Evolutionary conservation across 1,140 invertebrate genomes (phyloP).

Genomic region (Helicoverpa armigera): DNA sequence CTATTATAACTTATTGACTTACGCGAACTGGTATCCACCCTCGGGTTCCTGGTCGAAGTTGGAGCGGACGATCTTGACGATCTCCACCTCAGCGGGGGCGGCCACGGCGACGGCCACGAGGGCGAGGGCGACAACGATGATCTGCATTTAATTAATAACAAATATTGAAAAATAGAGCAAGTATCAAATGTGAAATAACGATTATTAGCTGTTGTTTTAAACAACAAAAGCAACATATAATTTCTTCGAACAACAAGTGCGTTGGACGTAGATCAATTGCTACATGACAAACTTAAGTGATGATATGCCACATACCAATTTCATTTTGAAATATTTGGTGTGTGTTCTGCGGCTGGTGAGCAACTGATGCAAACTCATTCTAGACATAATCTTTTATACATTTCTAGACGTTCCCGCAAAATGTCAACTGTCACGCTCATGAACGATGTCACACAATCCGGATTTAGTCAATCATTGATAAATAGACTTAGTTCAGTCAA

Average conservation of each 20-base stretch:
- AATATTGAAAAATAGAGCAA: too few relatives aligned
- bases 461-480: constrained; percentile 8
- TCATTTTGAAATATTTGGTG: constrained; percentile 35
- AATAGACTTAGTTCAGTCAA: neutral
- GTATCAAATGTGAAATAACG: too few relatives aligned
- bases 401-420: neutral
- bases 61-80: neutral
- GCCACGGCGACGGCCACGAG: constrained; percentile 71
- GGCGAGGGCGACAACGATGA: constrained; percentile 77
- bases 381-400: constrained; percentile 14
- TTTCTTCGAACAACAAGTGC: too few relatives aligned
- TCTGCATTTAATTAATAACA: constrained; percentile 50
- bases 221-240: too few relatives aligned
- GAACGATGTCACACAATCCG: constrained; percentile 16
- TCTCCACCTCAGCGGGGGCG: constrained; percentile 56
- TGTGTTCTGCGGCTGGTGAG: constrained; percentile 20
- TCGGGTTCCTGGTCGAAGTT: constrained; percentile 64
- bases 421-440: constrained; percentile 22
- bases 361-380: constrained; percentile 6
- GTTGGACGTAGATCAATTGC: too few relatives aligned
- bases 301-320: constrained; percentile 22
- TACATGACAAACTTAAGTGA: neutral
- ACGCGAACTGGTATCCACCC: constrained; percentile 74
- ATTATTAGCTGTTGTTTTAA: too few relatives aligned
- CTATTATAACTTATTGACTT: constrained; percentile 31